These are phyloP conservation scores for Agriopis aurantiaria DNA, from an alignment of 2,888 invertebrate genomes.

Conservation along the genomic window DNA sequence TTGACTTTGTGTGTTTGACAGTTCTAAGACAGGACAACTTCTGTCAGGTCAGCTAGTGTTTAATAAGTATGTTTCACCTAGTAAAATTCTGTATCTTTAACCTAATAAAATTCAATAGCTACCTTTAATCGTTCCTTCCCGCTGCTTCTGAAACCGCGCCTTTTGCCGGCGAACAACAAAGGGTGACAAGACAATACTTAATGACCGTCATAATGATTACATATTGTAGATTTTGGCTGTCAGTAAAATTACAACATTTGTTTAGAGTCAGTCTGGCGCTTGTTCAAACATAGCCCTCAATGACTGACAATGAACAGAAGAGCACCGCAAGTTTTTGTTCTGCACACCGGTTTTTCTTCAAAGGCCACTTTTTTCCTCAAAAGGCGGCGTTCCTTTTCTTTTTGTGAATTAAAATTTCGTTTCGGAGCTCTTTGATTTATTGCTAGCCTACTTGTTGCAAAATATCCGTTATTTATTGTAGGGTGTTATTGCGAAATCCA, in stretches of 20 bases:
- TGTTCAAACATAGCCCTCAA: constrained; percentile 43
- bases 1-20: too few species aligned
- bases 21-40: too few species aligned
- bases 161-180: constrained; percentile 71
- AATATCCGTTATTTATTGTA: constrained; percentile 43
- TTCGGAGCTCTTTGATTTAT: constrained; percentile 39
- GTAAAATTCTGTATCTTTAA: neutral
- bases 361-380: constrained; percentile 36
- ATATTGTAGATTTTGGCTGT: constrained; percentile 72
- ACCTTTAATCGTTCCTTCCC: constrained; percentile 22
- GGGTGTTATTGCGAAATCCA: constrained; percentile 30
- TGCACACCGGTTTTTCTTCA: constrained; percentile 31
- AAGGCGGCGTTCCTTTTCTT: constrained; percentile 31
- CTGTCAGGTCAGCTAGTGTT: too few species aligned
- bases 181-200: constrained; percentile 79
- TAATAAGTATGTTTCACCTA: too few species aligned
- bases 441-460: constrained; percentile 36
- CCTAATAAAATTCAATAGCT: neutral
- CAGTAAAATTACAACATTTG: constrained; percentile 54
- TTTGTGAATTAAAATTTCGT: constrained; percentile 42
- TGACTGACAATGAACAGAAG: constrained; percentile 47
- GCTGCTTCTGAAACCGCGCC: constrained; percentile 55
- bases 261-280: constrained; percentile 57
- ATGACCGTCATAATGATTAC: constrained; percentile 76
- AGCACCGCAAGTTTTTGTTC: constrained; percentile 39